These are phyloP conservation scores for Sebastes trivittatus DNA, from an alignment of 2,797 vertebrate species.

Conservation along the genomic window DNA sequence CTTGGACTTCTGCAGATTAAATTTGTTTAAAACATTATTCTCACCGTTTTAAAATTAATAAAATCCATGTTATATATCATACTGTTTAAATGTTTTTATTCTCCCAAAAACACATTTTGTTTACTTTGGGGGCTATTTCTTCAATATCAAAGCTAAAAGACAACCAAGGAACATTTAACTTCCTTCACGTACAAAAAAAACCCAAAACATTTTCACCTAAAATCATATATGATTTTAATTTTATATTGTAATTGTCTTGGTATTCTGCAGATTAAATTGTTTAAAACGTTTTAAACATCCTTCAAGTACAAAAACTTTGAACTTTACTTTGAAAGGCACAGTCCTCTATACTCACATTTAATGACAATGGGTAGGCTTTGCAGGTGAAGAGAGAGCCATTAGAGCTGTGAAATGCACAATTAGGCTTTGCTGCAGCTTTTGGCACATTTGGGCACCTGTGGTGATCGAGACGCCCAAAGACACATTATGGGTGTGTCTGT, in stretches of 20 bases:
- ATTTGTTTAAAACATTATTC: not conserved
- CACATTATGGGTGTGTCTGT: conserved; percentile 65
- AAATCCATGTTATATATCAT: too few species aligned
- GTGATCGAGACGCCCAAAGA: conserved; percentile 27
- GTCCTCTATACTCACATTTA: not conserved
- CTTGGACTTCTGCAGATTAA: conserved; percentile 5
- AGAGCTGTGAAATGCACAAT: conserved; percentile 51
- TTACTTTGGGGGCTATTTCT: too few species aligned
- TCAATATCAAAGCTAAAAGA: too few species aligned
- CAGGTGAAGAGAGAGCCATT: not conserved
- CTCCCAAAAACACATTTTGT: too few species aligned
- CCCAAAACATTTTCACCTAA: too few species aligned
- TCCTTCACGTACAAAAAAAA: fast-evolving
- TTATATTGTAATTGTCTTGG: too few species aligned
- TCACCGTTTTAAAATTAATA: conserved; percentile 12
- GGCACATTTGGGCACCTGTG: conserved; percentile 65
- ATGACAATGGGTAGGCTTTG: not conserved
- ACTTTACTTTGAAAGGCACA: not conserved
- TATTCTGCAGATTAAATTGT: too few species aligned
- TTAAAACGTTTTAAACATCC: too few species aligned
- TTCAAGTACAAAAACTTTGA: not conserved
- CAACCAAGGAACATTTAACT: not conserved
- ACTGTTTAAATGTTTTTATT: too few species aligned
- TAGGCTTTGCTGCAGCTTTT: conserved; percentile 40
- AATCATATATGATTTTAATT: too few species aligned